These are phyloP conservation scores for Aphidius ervi DNA, from an alignment of 1,140 invertebrate genomes.

Conservation along the genomic window DNA sequence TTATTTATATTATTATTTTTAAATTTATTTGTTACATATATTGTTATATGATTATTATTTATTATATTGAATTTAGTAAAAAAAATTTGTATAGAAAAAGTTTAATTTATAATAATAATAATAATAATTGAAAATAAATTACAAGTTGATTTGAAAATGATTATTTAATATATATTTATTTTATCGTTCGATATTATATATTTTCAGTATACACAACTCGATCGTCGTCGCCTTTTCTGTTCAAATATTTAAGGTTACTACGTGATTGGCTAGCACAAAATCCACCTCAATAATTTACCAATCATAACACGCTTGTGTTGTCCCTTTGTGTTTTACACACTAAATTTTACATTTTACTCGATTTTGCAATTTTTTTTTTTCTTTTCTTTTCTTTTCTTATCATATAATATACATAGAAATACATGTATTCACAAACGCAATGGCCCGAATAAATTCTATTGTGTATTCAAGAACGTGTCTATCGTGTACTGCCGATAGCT, in stretches of 20 bases:
- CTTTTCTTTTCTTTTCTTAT: background rate
- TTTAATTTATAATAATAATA: too few species aligned
- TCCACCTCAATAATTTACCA: conserved; percentile 53
- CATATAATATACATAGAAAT: conserved; percentile 9
- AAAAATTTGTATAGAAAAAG: too few species aligned
- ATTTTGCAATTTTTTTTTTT: background rate
- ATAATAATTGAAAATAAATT: too few species aligned
- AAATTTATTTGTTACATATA: too few species aligned
- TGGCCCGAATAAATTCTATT: conserved; percentile 50
- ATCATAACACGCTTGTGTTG: conserved; percentile 37
- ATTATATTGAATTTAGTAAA: too few species aligned
- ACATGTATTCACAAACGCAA: conserved; percentile 33
- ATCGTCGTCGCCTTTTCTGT: conserved; percentile 26
- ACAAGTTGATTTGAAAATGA: background rate
- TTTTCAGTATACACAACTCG: background rate
- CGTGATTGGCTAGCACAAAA: conserved; percentile 51
- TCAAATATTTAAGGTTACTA: conserved; percentile 51
- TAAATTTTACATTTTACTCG: too few species aligned
- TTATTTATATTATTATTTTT: too few species aligned
- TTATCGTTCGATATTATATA: too few species aligned
- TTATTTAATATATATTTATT: conserved; percentile 12
- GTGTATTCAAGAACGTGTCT: conserved; percentile 47
- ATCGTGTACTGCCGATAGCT: background rate
- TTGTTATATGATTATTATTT: too few species aligned
- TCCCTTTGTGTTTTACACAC: conserved; percentile 42